phyloP scores from a whole-genome alignment of 2,113 vertebrate genomes.

The Coptodon rendalli region DNA sequence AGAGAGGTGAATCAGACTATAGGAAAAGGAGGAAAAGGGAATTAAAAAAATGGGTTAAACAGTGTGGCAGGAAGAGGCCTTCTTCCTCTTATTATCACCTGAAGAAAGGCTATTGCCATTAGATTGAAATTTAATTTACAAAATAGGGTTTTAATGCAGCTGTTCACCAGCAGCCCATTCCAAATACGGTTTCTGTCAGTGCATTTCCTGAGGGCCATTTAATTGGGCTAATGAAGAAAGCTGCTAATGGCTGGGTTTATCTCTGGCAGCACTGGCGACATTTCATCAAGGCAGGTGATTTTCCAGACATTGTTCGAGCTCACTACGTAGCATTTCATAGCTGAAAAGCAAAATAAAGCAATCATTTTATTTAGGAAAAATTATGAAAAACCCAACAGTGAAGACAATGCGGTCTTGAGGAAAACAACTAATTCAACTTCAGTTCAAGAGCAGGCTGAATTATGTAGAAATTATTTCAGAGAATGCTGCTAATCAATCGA shows the following conservation, averaged over 20 bases:
- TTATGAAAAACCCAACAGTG: neutral
- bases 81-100: constrained; percentile 62
- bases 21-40: constrained; percentile 2
- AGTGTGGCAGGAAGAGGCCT: constrained; percentile 27
- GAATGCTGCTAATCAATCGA: neutral
- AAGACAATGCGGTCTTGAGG: neutral
- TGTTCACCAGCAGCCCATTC: constrained; percentile 59
- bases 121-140: constrained; percentile 74
- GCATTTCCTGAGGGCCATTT: constrained; percentile 65
- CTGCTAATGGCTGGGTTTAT: constrained; percentile 67
- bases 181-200: constrained; percentile 55
- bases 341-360: neutral
- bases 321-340: neutral
- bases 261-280: constrained; percentile 45
- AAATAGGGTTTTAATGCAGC: constrained; percentile 72
- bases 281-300: constrained; percentile 59
- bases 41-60: constrained; percentile 27
- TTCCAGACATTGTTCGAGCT: constrained; percentile 39
- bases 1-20: neutral
- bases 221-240: constrained; percentile 74
- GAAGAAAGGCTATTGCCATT: constrained; percentile 72
- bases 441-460: constrained; percentile 10
- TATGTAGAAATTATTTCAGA: neutral
- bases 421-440: constrained; percentile 2
- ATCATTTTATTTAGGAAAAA: constrained; percentile 5